Conservation (phyloP, 2,888 invertebrate species). For the Neoaliturus tenellus region DNA sequence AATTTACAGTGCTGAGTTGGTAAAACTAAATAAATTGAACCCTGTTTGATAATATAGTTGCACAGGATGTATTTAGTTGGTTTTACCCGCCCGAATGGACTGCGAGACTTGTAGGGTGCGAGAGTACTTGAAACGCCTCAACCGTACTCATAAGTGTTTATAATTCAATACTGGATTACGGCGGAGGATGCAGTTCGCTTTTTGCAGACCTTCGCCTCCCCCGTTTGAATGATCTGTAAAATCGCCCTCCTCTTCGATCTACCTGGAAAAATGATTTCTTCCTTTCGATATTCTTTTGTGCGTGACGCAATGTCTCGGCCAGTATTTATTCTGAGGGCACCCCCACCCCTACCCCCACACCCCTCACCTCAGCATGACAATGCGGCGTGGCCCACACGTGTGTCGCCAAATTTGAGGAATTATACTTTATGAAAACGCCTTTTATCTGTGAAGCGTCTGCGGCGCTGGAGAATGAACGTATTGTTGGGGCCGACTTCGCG, state of each 20-base stretch:
- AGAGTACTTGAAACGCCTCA: background rate
- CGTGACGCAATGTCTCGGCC: conserved; percentile 51
- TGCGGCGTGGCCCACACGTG: conserved; percentile 8
- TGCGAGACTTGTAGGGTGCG: too few relatives aligned
- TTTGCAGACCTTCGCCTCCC: conserved; percentile 10
- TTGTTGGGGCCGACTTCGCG: too few relatives aligned
- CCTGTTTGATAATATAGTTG: too few relatives aligned
- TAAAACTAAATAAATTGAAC: too few relatives aligned
- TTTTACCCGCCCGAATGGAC: too few relatives aligned
- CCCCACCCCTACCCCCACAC: background rate
- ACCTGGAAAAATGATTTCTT: conserved; percentile 57
- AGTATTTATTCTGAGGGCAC: conserved; percentile 50
- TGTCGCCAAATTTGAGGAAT: conserved; percentile 48
- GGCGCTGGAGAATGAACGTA: too few relatives aligned
- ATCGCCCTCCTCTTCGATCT: conserved; percentile 48
- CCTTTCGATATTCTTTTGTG: conserved; percentile 52
- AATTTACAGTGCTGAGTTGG: too few relatives aligned
- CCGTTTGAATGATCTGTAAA: conserved; percentile 54
- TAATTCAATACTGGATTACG: background rate
- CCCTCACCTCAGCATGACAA: conserved; percentile 13
- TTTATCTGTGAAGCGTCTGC: conserved; percentile 26
- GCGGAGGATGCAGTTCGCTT: background rate
- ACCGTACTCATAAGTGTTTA: background rate
- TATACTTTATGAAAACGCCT: conserved; percentile 40
- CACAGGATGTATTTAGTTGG: too few relatives aligned